phyloP scores from a whole-genome alignment of 2,797 vertebrate species.

The Typhlichthys subterraneus region DNA sequence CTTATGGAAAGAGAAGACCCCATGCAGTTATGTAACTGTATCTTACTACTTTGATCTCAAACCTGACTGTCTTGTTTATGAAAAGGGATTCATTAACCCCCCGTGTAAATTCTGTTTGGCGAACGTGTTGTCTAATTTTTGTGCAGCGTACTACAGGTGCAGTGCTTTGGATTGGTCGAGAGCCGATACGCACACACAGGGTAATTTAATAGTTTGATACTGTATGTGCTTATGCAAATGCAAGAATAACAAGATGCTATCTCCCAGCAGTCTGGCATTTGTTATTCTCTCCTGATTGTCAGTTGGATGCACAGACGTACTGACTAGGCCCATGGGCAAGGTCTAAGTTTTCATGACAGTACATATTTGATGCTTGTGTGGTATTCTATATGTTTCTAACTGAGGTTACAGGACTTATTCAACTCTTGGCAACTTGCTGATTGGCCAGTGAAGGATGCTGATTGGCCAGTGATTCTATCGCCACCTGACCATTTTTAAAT shows the following conservation, averaged over 20 bases:
- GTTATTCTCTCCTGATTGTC: constrained; percentile 28
- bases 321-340: background rate
- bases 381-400: no score
- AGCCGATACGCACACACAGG: constrained; percentile 1
- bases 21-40: constrained; percentile 21
- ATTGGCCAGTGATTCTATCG: no score
- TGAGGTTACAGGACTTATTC: no score
- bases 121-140: background rate
- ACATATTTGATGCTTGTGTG: no score
- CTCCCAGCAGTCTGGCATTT: constrained; percentile 47
- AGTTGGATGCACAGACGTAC: background rate
- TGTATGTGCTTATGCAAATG: constrained; percentile 60
- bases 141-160: constrained; percentile 1
- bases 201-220: constrained; percentile 31
- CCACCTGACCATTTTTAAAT: no score
- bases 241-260: constrained; percentile 51
- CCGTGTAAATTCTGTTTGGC: background rate
- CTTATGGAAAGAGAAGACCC: constrained; percentile 34
- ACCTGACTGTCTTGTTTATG: constrained; percentile 13
- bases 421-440: no score
- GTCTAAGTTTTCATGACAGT: no score
- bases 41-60: constrained; percentile 16
- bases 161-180: constrained; percentile 6
- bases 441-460: no score
- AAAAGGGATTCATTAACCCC: no score